These are phyloP conservation scores for Plectropomus leopardus DNA, from an alignment of 2,113 vertebrate species.

Conservation along the genomic window DNA sequence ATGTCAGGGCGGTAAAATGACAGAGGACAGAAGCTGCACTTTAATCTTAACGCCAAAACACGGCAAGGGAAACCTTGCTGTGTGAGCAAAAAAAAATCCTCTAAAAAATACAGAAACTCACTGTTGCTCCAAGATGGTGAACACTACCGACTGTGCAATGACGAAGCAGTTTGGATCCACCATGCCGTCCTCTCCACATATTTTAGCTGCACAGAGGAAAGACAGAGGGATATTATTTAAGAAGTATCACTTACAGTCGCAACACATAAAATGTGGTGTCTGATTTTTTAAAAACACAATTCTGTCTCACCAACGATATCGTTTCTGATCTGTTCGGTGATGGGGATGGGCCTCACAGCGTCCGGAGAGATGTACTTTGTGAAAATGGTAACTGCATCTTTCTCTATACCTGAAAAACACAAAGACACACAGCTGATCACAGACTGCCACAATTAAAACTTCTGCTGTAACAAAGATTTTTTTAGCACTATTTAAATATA, in stretches of 20 bases:
- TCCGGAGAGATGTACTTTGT: slow-evolving; percentile 99
- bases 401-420: slow-evolving; percentile 92
- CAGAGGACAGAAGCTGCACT: neutral
- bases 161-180: slow-evolving; percentile 99
- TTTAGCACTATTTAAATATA: too few species aligned
- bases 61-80: neutral
- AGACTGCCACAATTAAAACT: too few species aligned
- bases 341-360: slow-evolving; percentile 95
- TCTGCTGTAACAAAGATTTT: too few species aligned
- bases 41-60: slow-evolving; percentile 26
- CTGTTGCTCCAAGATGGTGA: slow-evolving; percentile 95
- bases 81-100: slow-evolving; percentile 17
- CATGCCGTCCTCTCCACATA: slow-evolving; percentile 98
- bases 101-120: slow-evolving; percentile 82
- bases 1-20: slow-evolving; percentile 1
- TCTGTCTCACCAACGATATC: slow-evolving; percentile 94
- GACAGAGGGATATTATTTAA: neutral
- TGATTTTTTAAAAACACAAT: neutral
- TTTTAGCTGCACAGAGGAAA: slow-evolving; percentile 89
- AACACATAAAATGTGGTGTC: neutral
- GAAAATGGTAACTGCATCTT: slow-evolving; percentile 97
- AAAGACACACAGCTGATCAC: slow-evolving; percentile 1
- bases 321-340: slow-evolving; percentile 95
- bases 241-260: neutral
- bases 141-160: slow-evolving; percentile 92